Conservation (phyloP, 2,797 vertebrate genomes). For the Clarias pachynema region DNA sequence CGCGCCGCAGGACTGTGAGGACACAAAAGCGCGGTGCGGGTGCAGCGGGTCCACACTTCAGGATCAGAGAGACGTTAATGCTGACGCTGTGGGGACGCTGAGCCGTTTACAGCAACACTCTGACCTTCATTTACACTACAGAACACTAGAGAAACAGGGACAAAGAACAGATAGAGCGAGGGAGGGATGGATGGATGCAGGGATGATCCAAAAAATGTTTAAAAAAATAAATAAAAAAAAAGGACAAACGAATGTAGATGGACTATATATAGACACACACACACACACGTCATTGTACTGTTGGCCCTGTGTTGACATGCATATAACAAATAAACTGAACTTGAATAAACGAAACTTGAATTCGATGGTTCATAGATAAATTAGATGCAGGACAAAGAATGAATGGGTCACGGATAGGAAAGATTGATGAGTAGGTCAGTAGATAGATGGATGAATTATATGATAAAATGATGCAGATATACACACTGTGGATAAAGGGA, state of each 20-base stretch:
- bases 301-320: too few relatives aligned
- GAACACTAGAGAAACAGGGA: not conserved
- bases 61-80: constrained; percentile 17
- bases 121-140: constrained; percentile 15
- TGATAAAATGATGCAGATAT: not conserved
- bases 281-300: too few relatives aligned
- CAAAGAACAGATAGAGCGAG: not conserved
- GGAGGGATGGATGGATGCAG: not conserved
- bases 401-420: too few relatives aligned
- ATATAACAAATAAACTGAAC: too few relatives aligned
- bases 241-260: too few relatives aligned
- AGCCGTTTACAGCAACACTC: not conserved
- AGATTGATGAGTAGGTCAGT: too few relatives aligned
- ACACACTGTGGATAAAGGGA: not conserved
- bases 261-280: too few relatives aligned
- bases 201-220: not conserved
- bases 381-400: too few relatives aligned
- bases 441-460: not conserved
- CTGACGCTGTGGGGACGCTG: not conserved
- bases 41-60: constrained; percentile 18
- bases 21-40: not conserved
- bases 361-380: too few relatives aligned
- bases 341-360: too few relatives aligned
- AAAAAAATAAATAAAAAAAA: too few relatives aligned
- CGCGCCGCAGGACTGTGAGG: constrained; percentile 18